Base-by-base conservation (phyloP, 1,140 invertebrate genomes). In the Danaus plexippus region DNA sequence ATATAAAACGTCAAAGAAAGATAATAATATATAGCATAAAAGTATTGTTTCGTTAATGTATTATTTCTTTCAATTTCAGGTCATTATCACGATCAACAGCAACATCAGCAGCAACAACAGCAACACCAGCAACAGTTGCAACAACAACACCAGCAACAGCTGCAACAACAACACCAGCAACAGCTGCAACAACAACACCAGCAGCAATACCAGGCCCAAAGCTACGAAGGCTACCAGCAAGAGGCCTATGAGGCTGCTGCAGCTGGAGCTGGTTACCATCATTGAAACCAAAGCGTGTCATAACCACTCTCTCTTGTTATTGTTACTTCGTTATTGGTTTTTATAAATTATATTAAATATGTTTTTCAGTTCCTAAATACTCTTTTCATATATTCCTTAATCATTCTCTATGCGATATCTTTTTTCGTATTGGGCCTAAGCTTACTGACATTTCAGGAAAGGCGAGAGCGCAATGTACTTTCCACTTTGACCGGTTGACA, bases 81-180 rank as follows among this genome's bases (percentile, higher is more conserved):
- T 32, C 54, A 66, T 9, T 73, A 70, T 55, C 57, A 56, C n/a
- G 57, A 58, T 9, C 43, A 58, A 9, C 65, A 67, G 4, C 54
- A 64, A 32, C 41, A 32, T 2, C 22, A 3, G 7, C 22, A 32
- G 2, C 10, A 48, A 7, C 43, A 43, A 9, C 10, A 48, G 9
- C 43, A 43, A 9, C 22, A 51, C 42, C 61, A 52, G 32, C 57
- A 59, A 9, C 10, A 6, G n/a, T 12, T 11, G 45, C 48, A 40
- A 18, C 18, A 22, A 11, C 15, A 18, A n/a, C 51, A 53, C 18
- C n/a, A n/a, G n/a, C n/a, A n/a, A 6, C 22, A 32, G 22, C 2
- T 32, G 22, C 22, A 32, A 32, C 22, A 32, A 6, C 43, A 43
- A 9, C 22, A 51, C 42, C 61, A 52, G 32, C 57, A 59, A 9